These are phyloP conservation scores for Rattus norvegicus DNA, from an alignment of 2,113 vertebrate species.

Conservation along the genomic window GRCr8 NC_086019.1:34176001-34176500, in stretches of 20 bases:
- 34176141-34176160: too few species aligned
- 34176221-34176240: fast-evolving
- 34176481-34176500: not conserved
- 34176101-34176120: not conserved
- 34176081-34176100: too few species aligned
- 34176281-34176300: not conserved
- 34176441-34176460: not conserved
- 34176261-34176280: not conserved
- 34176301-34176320: too few species aligned
- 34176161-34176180: fast-evolving
- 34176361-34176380: not conserved
- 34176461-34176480: not conserved
- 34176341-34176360: too few species aligned
- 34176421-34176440: not conserved
- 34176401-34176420: not conserved
- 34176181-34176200: not conserved
- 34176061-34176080: too few species aligned
- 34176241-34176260: not conserved
- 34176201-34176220: not conserved
- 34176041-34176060: not conserved
- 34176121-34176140: not conserved
- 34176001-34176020: not conserved
- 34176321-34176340: not conserved
- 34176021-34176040: fast-evolving
- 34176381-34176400: not conserved